Evolutionary conservation across 2,797 vertebrate species (phyloP).

Genomic region (Paramormyrops hopkinsi): DNA sequence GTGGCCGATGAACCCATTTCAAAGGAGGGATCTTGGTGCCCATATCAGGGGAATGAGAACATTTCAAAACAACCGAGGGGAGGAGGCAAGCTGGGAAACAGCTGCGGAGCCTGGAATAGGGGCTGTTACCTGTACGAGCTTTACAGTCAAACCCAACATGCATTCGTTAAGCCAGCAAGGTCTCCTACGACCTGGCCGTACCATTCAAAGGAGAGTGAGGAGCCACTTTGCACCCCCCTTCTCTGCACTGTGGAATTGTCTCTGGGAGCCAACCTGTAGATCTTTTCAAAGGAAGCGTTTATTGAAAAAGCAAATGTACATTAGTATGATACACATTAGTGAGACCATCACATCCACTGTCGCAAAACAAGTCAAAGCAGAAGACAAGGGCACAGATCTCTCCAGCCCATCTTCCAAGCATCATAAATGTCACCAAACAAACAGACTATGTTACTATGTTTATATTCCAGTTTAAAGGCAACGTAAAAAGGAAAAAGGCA

Average conservation of each 20-base stretch:
- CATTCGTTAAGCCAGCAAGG: constrained; percentile 29
- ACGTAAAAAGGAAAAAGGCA: constrained; percentile 8
- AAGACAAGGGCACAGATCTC: neutral
- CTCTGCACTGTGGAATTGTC: neutral
- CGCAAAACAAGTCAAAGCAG: neutral
- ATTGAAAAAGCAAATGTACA: constrained; percentile 69
- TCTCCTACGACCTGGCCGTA: constrained; percentile 27
- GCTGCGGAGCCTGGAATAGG: constrained; percentile 36
- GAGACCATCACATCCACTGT: neutral
- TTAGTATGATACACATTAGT: constrained; percentile 55
- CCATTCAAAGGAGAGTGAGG: constrained; percentile 26
- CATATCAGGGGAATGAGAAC: constrained; percentile 32
- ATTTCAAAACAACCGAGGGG: constrained; percentile 39
- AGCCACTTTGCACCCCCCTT: neutral
- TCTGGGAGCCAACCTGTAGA: neutral
- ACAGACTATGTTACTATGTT: neutral
- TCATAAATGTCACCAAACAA: neutral
- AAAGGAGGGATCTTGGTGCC: constrained; percentile 28
- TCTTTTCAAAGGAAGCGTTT: constrained; percentile 49
- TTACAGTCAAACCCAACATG: constrained; percentile 30
- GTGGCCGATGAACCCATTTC: constrained; percentile 28
- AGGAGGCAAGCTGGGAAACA: constrained; percentile 35
- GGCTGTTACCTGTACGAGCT: constrained; percentile 38
- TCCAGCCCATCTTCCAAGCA: neutral
- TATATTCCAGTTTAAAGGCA: neutral